Evolutionary conservation across 92 coral and sea anemone species (phyloP), one percentile per base, ranked within the genome.

Genomic region (Galaxea fascicularis): DNA sequence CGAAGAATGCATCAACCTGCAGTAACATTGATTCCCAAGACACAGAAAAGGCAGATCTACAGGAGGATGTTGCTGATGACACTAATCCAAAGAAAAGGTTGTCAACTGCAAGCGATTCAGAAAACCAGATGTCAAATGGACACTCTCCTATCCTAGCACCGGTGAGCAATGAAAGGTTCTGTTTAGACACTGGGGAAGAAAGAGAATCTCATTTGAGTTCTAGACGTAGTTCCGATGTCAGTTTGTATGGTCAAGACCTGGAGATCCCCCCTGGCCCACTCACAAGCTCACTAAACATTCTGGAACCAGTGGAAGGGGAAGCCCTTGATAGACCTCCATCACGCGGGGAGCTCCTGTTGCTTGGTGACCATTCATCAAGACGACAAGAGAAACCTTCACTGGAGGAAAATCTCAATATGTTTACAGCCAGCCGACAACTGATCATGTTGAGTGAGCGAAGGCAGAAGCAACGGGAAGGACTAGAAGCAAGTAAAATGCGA

Each of bases 391-490:
- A 83, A 45, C 87, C 73, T 9, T 18, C 82, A 30, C 72, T 74
- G 24, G 74, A 82, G 35, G 94, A 91, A 63, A 85, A 87, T 46
- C 87, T 85, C n/a, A 84, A 92, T 56, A 91, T 86, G 74, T 94
- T 94, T 26, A 92, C 98, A 14, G 98, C 98, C 57, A 94, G 98
- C 69, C 80, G 93, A 47, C 93, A 92, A 65, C 84, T 94, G 29
- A 89, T 90, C 79, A 81, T 92, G 83, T 84, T 94, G 39, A 92
- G 95, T 58, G 98, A 92, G 74, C 87, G 92, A 21, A 30, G 91
- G 58, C 45, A 74, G 44, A 85, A 94, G 60, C 95, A 92, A 47
- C 78, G 93, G 35, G 89, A 86, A 10, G 58, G 81, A 5, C 10
- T 86, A 4, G 77, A 65, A 17, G 75, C 84, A n/a, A 27, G 20